Evolutionary conservation across 2,113 vertebrate species (phyloP), one percentile per base, ranked within the genome.

Genomic region (Neodontobutis hainanensis): DNA sequence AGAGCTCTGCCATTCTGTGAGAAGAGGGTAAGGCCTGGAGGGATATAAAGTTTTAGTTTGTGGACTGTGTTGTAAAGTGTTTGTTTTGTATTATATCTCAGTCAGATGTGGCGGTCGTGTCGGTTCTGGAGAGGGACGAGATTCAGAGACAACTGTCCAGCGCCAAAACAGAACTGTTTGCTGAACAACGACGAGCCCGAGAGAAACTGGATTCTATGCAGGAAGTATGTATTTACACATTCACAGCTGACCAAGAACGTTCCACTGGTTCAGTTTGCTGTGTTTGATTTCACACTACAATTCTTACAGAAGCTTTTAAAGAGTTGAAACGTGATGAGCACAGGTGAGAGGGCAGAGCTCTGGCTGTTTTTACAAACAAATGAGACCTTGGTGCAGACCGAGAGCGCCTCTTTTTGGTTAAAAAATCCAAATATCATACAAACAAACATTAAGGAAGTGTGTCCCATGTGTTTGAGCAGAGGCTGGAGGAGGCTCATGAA

Each of bases 111-210:
- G 42, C 61, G 6, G 48, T 77, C 4, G 68, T 89, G 58, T 90
- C 90, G 0, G 65, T 75, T 27, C 64, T 92, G 88, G 91, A 93
- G 82, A 89, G 80, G 49, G 81, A 91, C 57, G 92, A 93, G 73
- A 69, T 91, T 79, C 90, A 92, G 5, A 65, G 84, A 45, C 91
- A 92, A 70, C 82, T 93, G 75, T 75, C 83, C 32, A 46, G 10
- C 0, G 67, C 89, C 47, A 92, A 92, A 70, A 77, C 85, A 7
- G 87, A 91, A 40, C 68, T 93, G 40, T 91, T 93, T 66, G 77
- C 92, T 11, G 81, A 91, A 75, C 91, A 92, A 70, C 79, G 83
- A n/a, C 72, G 66, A 4, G 82, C 89, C 45, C 84, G 91, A 75
- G 72, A 86, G 66, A 85, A 78, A 16, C 77, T 89, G 0, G 91